A percentile compares a stretch with the other conserved stretches of the same genome.
phyloP scores from a whole-genome alignment of 2,113 vertebrate genomes.

The Paralichthys olivaceus region DNA sequence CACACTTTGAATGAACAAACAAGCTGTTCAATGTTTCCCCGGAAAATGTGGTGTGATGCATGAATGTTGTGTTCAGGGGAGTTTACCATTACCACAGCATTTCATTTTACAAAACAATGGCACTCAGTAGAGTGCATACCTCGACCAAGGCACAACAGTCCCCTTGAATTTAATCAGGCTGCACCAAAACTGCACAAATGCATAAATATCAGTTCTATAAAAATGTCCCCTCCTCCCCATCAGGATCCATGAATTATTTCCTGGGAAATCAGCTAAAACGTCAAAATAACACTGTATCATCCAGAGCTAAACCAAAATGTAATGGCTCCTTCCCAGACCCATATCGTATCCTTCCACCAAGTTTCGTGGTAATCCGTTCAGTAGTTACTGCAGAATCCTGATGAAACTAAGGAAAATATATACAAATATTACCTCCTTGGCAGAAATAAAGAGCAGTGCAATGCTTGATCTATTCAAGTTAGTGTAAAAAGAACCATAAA shows the following conservation, averaged over 20 bases:
- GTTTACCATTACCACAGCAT: background rate
- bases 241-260: background rate
- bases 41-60: conserved; percentile 5
- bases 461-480: no score
- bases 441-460: no score
- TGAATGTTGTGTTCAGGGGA: conserved; percentile 4
- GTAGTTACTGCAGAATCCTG: no score
- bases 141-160: background rate
- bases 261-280: background rate
- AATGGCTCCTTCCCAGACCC: no score
- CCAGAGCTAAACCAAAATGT: background rate
- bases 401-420: no score
- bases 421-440: no score
- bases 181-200: no score
- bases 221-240: no score
- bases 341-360: no score
- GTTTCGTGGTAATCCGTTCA: no score
- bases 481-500: background rate
- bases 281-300: background rate
- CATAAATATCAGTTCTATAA: no score
- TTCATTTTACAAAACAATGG: background rate
- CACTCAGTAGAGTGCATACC: background rate
- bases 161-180: background rate
- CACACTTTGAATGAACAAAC: conserved; percentile 20
- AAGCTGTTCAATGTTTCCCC: conserved; percentile 10